Evolutionary conservation across 2,113 vertebrate species (phyloP), one percentile per base, ranked within the genome.

Genomic region (Laticauda colubrina): DNA sequence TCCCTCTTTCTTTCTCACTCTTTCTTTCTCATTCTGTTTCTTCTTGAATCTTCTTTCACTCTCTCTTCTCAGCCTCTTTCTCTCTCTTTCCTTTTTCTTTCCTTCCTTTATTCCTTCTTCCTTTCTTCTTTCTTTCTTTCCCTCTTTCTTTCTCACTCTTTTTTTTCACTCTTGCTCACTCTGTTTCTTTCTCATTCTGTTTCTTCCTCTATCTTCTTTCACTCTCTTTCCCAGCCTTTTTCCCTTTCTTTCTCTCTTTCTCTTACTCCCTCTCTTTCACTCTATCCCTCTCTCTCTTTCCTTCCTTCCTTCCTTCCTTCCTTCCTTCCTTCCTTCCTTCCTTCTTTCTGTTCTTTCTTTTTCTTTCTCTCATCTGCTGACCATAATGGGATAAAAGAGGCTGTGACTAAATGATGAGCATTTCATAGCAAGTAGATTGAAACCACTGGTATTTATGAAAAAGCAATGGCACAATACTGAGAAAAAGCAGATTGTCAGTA

Each of bases 401-500:
- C 94, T 92, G 39, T 95, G 94, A 21, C 90, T 90, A 85, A 89
- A 69, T 93, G 92, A 93, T 53, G 12, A 91, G 91, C 92, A 34
- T 92, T 89, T 89, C 87, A 48, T 26, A 21, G 45, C 55, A 45
- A n/a, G 48, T 88, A 93, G 91, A 26, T 34, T 94, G 89, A 61
- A 95, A 94, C 91, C 57, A 0, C 94, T 91, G 29, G 39, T 89
- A 61, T 88, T 96, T 94, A 53, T 92, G 95, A 93, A 85, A 94
- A 95, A 92, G 89, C 91, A 88, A 81, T 20, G 81, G 88, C 61
- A 92, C 90, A 89, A 90, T 91, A 93, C 89, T 81, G 56, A 94
- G 75, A 20, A 91, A 61, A 69, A 89, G 0, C 4, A 5, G 90
- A 81, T 29, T 0, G 3, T 24, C 0, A 0, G 61, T 88, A 86